Conservation (phyloP, 2,113 vertebrate species). For the Pampusana beccarii region DNA sequence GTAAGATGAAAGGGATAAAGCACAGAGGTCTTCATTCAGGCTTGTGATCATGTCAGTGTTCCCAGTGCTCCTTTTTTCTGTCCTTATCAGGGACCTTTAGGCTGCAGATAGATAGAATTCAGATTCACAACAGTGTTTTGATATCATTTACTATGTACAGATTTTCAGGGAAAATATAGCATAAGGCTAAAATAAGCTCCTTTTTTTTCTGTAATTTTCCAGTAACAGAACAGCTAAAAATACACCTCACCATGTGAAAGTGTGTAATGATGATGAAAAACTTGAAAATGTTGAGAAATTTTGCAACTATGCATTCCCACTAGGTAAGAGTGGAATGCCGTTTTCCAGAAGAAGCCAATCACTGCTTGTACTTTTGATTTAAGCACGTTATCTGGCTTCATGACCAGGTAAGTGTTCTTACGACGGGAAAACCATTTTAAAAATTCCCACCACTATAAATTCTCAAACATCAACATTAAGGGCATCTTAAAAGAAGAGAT, state of each 20-base stretch:
- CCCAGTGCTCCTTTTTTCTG: not conserved
- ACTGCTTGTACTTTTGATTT: not conserved
- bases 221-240: not conserved
- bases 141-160: not conserved
- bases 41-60: not conserved
- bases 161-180: not conserved
- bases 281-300: not conserved
- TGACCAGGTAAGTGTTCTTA: not conserved
- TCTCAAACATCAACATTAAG: not conserved
- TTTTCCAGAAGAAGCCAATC: not conserved
- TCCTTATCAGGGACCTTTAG: not conserved
- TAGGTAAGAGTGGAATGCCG: not conserved
- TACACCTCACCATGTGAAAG: not conserved
- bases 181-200: not conserved
- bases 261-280: not conserved
- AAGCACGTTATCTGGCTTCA: not conserved
- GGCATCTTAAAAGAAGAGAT: not conserved
- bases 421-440: not conserved
- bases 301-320: not conserved
- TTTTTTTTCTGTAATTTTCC: not conserved
- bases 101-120: not conserved
- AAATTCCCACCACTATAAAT: not conserved
- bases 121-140: not conserved
- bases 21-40: not conserved
- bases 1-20: not conserved